Base-by-base conservation (phyloP, 2,113 vertebrate genomes). In the Numida meleagris region DNA sequence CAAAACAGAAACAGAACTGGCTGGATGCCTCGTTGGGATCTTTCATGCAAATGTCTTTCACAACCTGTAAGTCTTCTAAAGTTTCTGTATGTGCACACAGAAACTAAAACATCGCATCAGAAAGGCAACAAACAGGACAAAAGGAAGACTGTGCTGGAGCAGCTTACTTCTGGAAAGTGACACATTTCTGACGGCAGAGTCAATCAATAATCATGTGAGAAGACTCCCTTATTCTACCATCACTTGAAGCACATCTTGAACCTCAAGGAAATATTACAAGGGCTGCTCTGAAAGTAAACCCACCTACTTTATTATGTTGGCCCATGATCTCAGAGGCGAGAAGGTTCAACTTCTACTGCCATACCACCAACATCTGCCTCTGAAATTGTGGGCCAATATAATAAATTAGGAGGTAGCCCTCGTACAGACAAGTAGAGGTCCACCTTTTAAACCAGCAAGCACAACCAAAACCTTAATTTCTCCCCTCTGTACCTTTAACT, bases 161-260 rank as follows among this genome's bases (percentile, higher is more conserved):
- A 77, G 21, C 2, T 40, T 27, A 48, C 31, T 50, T 80, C 20
- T 36, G 25, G 31, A 25, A 57, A 72, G 59, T 27, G 36, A 53
- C 15, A 76, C 10, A 33, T 80, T 81, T 19, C 11, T 2, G 3
- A 76, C 12, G 5, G 21, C 45, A 51, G 19, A 75, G 46, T 67
- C 63, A 80, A 27, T 71, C 36, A 58, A 50, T 34, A 24, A 18
- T 66, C 12, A 57, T 7, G 4, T 12, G 62, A 61, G 51, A 55
- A 70, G 74, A 34, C 38, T 43, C 34, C 58, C 10, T 36, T 76
- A 42, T 25, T 63, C 50, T 73, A 62, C 24, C 7, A 65, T 24
- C 8, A 5, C 53, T 12, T 36, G 40, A 76, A 50, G 4, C 4
- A 42, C 8, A n/a, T 3, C 18, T 62, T 82, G 1, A 0, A 19